phyloP scores from a whole-genome alignment of 2,113 vertebrate genomes.

The Phyllostomus hastatus region DNA sequence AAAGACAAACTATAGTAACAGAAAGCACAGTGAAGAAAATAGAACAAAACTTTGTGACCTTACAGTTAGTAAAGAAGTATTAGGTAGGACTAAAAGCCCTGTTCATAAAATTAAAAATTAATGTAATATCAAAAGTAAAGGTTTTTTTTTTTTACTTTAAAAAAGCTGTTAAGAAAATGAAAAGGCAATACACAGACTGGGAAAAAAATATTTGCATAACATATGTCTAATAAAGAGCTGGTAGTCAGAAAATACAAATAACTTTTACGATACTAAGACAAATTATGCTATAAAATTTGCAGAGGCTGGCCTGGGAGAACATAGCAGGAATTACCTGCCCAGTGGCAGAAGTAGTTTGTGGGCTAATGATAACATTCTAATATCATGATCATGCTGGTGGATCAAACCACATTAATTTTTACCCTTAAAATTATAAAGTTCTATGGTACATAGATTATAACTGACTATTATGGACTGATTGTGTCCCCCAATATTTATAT shows the following conservation, averaged over 20 bases:
- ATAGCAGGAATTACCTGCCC: not conserved
- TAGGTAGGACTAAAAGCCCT: not conserved
- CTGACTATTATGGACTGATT: not conserved
- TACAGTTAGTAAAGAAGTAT: not conserved
- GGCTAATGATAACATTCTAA: not conserved
- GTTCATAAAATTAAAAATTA: not conserved
- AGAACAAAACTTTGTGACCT: not conserved
- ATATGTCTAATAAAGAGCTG: not conserved
- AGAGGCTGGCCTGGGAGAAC: not conserved
- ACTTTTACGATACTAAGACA: not conserved
- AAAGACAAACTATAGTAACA: no score
- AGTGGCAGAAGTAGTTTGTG: not conserved
- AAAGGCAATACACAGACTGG: not conserved
- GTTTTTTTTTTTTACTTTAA: not conserved
- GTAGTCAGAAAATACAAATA: not conserved
- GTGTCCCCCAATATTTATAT: not conserved
- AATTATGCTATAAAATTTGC: not conserved
- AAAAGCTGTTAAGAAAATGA: not conserved
- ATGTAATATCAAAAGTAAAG: not conserved
- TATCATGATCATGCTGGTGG: not conserved
- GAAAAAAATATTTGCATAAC: not conserved
- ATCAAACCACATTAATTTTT: not conserved
- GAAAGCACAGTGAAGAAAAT: not conserved
- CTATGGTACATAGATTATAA: not conserved
- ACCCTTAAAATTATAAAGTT: not conserved